phyloP scores from a whole-genome alignment of 2,888 invertebrate species.

The Cistogaster globosa region DNA sequence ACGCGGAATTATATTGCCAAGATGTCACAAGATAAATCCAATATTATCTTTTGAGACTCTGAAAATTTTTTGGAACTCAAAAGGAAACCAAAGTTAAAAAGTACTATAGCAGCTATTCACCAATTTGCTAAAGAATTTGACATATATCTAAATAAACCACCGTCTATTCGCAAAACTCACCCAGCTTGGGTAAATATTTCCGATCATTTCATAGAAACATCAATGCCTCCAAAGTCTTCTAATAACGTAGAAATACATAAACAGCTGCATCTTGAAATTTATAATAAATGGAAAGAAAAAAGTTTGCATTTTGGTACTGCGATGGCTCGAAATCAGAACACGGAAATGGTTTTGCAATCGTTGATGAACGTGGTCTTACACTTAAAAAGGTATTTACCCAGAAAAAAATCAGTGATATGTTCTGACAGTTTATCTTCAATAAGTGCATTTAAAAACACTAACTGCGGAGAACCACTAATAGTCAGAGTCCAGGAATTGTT shows the following conservation, averaged over 20 bases:
- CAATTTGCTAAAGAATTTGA: background rate
- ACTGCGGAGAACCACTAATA: background rate
- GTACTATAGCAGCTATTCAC: background rate
- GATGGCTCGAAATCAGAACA: slow-evolving; percentile 9
- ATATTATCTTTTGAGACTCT: slow-evolving; percentile 2
- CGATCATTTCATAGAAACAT: background rate
- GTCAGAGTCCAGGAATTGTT: background rate
- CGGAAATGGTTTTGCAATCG: slow-evolving; percentile 9
- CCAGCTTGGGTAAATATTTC: background rate
- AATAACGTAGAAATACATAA: background rate
- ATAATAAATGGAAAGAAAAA: background rate
- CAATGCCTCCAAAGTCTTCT: background rate
- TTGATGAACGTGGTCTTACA: background rate
- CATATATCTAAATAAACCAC: background rate
- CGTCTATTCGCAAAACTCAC: background rate
- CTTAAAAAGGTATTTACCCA: background rate
- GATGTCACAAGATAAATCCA: background rate
- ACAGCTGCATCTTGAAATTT: background rate
- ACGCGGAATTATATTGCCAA: background rate
- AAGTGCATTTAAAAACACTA: slow-evolving; percentile 6
- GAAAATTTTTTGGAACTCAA: background rate
- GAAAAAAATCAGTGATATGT: slow-evolving; percentile 4
- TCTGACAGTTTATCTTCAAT: slow-evolving; percentile 26
- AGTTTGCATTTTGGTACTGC: background rate
- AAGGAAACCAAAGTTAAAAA: slow-evolving; percentile 5